These are phyloP conservation scores for Discoglossus pictus DNA, from an alignment of 2,797 vertebrate genomes.

Conservation along the genomic window DNA sequence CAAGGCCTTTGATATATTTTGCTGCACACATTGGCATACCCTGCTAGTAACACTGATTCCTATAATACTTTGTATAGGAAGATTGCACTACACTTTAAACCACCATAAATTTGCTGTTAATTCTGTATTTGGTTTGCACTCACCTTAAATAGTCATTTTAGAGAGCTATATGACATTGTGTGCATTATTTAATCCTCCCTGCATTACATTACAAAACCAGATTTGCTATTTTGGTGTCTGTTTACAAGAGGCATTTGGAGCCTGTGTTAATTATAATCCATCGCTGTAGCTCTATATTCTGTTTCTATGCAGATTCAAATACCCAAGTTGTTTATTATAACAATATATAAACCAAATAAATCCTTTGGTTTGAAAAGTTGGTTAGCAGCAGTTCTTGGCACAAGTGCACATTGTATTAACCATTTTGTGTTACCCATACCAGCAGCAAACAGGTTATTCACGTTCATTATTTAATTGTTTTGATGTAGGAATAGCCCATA, in stretches of 20 bases:
- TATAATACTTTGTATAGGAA: neutral
- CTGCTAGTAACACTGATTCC: too few species aligned
- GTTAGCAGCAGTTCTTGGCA: neutral
- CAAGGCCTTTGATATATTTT: too few species aligned
- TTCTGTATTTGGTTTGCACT: conserved; percentile 8
- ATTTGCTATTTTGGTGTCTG: conserved; percentile 44
- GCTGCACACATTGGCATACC: too few species aligned
- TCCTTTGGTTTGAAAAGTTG: conserved; percentile 32
- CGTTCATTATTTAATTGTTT: too few species aligned
- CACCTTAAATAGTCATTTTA: conserved; percentile 47
- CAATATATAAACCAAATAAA: conserved; percentile 43
- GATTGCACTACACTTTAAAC: neutral
- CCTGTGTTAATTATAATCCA: conserved; percentile 31
- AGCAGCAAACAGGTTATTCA: too few species aligned
- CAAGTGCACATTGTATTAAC: too few species aligned
- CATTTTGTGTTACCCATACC: too few species aligned
- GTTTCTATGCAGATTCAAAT: conserved; percentile 33
- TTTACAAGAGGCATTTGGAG: conserved; percentile 32
- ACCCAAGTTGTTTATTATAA: conserved; percentile 40
- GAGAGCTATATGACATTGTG: conserved; percentile 15
- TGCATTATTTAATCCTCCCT: conserved; percentile 46
- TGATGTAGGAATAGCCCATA: too few species aligned
- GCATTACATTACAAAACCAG: conserved; percentile 41
- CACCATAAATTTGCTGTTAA: conserved; percentile 10
- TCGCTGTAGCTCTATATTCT: conserved; percentile 30